phyloP scores from a whole-genome alignment of 2,113 vertebrate genomes.

The Phaethornis superciliosus region DNA sequence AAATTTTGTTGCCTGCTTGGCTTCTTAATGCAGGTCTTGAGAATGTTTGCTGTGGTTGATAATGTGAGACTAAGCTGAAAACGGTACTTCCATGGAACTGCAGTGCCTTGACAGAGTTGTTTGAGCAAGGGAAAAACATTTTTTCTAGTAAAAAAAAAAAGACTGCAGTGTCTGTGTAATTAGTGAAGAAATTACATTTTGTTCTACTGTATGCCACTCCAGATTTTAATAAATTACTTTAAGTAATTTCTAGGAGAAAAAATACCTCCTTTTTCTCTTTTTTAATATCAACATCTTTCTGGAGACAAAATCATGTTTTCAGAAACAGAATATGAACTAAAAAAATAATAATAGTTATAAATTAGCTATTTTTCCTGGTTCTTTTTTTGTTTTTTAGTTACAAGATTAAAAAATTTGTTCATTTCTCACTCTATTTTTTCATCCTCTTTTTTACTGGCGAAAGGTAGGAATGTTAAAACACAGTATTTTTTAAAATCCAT shows the following conservation, averaged over 20 bases:
- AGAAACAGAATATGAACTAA: neutral
- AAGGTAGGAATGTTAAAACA: neutral
- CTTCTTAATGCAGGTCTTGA: neutral
- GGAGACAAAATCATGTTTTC: neutral
- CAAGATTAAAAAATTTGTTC: neutral
- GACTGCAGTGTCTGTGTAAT: neutral
- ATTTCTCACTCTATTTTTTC: neutral
- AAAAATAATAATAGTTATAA: neutral
- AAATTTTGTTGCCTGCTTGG: neutral
- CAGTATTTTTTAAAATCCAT: neutral
- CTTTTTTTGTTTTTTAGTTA: neutral
- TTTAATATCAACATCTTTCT: neutral
- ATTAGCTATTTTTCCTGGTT: neutral
- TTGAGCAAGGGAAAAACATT: neutral
- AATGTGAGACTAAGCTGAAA: neutral
- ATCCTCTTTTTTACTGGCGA: neutral
- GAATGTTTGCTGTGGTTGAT: neutral
- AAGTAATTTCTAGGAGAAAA: neutral
- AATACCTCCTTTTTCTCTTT: rapidly evolving
- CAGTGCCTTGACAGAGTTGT: neutral
- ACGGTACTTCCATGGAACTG: neutral
- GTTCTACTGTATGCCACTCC: neutral
- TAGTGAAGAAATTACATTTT: neutral
- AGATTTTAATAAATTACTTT: neutral
- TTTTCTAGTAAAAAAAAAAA: neutral